Base-by-base conservation (phyloP, 2,113 vertebrate species). In the Malurus alboscapulatus region DNA sequence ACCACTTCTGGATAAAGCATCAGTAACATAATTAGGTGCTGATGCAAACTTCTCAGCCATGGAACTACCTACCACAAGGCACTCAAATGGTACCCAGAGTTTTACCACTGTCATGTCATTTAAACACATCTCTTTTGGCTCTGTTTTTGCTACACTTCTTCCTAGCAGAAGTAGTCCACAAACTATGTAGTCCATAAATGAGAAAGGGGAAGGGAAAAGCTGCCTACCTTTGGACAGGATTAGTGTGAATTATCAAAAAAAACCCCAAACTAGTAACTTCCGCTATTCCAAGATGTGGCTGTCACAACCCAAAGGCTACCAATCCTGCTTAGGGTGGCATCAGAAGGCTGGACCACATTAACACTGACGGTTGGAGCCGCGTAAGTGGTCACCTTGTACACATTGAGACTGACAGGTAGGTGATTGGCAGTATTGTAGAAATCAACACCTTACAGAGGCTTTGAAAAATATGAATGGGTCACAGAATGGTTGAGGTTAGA, bases 11-110 rank as follows among this genome's bases (percentile, higher is more conserved):
- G 36, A 53, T 59, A 79, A 82, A 55, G 20, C 55, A 44, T 27
- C 4, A 4, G 44, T 0, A 0, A 59, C 25, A 34, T 0, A 1
- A 44, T 74, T 24, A 67, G 65, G 32, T 44, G 30, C 30, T 62
- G 48, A 55, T 66, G n/a, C 36, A 88, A 57, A 54, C 15, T 63
- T 67, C 20, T 80, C 57, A 53, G 44, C 53, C 72, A 17, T 17
- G 13, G 17, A 78, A 36, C 16, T 30, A 21, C 51, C 21, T 44
- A 44, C 17, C 17, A 34, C 1, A 12, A 78, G 29, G 14, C n/a
- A 54, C 20, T 50, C n/a, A 50, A 38, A 51, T 0, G 0, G 71
- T 25, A 36, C 11, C 19, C 7, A 4, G 26, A 11, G 8, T 65
- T 76, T 58, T 92, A 27, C 8, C 48, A 69, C 15, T 47, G n/a